Evolutionary conservation across 2,113 vertebrate genomes (phyloP).

Genomic region (Oreochromis niloticus): DNA sequence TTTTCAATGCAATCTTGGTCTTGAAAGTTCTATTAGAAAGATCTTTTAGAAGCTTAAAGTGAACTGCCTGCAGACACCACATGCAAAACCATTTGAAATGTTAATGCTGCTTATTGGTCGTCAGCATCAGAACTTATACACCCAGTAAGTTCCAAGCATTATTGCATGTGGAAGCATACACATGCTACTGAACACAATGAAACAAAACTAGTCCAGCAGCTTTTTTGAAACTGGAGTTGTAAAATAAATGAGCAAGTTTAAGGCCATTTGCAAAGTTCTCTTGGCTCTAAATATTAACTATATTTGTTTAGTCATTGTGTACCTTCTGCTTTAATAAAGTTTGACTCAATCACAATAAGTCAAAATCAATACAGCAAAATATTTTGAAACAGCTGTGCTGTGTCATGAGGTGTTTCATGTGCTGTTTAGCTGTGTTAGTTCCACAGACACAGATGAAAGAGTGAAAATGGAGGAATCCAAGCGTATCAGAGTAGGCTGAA

Average conservation of each 20-base stretch:
- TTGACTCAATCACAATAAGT: not conserved
- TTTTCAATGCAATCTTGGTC: not conserved
- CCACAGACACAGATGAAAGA: not conserved
- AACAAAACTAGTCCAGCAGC: not conserved
- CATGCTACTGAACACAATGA: not conserved
- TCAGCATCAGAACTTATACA: not conserved
- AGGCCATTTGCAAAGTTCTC: not conserved
- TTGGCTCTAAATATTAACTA: not conserved
- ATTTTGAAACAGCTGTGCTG: not conserved
- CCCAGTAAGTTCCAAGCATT: not conserved
- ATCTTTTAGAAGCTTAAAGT: not conserved
- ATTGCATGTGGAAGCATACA: not conserved
- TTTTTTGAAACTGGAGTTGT: not conserved
- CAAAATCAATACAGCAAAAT: not conserved
- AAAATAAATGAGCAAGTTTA: not conserved
- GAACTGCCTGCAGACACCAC: not conserved
- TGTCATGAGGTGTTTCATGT: constrained; percentile 29
- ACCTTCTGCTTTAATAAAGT: not conserved
- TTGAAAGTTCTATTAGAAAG: not conserved
- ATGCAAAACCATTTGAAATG: not conserved
- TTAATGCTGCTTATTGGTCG: not conserved
- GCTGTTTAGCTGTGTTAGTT: constrained; percentile 7
- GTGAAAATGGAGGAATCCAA: not conserved
- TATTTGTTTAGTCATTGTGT: not conserved
- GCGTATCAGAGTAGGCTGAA: not conserved